phyloP scores from a whole-genome alignment of 2,113 vertebrate species.

The Myocastor coypus region DNA sequence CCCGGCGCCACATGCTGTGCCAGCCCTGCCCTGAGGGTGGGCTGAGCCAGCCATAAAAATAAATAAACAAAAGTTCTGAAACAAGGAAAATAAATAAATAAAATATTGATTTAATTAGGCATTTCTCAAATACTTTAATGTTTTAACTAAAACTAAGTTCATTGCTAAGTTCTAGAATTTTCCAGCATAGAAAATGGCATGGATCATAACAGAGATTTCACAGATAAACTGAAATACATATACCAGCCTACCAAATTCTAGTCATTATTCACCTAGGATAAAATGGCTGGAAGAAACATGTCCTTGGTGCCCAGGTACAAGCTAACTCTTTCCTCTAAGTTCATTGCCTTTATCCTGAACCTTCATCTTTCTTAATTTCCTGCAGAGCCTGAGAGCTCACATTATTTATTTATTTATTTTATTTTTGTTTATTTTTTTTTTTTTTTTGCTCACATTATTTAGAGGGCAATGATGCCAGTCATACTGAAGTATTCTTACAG shows the following conservation, averaged over 20 bases:
- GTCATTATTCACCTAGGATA: background rate
- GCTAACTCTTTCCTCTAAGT: background rate
- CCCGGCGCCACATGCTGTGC: too few species aligned
- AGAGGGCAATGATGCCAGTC: background rate
- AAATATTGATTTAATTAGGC: background rate
- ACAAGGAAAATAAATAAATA: too few species aligned
- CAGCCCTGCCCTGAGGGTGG: too few species aligned
- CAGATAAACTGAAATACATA: conserved; percentile 45
- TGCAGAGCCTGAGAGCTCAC: background rate
- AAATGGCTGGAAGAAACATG: background rate
- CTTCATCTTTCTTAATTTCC: conserved; percentile 34
- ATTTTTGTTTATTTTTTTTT: too few species aligned
- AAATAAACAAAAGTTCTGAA: too few species aligned
- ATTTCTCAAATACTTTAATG: background rate
- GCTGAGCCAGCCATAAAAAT: too few species aligned
- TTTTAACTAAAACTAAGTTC: conserved; percentile 43
- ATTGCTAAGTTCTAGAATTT: conserved; percentile 15
- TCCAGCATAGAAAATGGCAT: background rate
- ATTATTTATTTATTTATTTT: too few species aligned
- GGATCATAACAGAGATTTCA: background rate
- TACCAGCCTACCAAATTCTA: conserved; percentile 10
- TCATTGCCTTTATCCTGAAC: background rate
- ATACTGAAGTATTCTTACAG: background rate
- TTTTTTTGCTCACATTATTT: too few species aligned
- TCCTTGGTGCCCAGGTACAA: background rate